Base-by-base conservation (phyloP, 2,113 vertebrate genomes). In the Sander vitreus region DNA sequence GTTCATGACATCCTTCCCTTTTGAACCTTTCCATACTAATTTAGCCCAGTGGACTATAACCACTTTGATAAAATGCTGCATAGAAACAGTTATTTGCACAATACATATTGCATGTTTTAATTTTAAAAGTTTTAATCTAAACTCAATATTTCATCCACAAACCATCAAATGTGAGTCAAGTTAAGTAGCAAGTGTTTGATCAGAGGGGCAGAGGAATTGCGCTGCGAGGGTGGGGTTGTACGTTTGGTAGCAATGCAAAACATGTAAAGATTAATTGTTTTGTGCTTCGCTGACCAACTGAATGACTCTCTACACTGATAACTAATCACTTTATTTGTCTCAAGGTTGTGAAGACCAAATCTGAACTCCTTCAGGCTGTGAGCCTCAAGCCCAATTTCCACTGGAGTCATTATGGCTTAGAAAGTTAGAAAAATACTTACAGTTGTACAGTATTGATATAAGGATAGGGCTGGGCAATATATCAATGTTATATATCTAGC, bases 251-350 rank as follows among this genome's bases (percentile, higher is more conserved):
- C 79, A 73, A 0, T 23, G 18, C 47, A 80, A 70, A 87, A 86
- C 50, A 73, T 85, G 82, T 78, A 73, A 69, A 33, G 30, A 83
- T 70, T 64, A 87, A 91, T 85, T 87, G 76, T 73, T 83, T 85
- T 81, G 67, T 63, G 83, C 80, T 81, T 79, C 71, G 6, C 53
- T 59, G 87, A 85, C 15, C 59, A 33, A 21, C 50, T 88, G 84
- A 83, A 51, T 51, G 50, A 80, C 48, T 70, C 48, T 64, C 30
- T 23, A 23, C 74, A 21, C 54, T 23, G 69, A 60, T 27, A 73
- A 59, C 43, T 77, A 67, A 80, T 66, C 53, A 43, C n/a, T 68
- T 47, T 11, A 51, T 43, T 43, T 43, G 62, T 50, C 18, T 70
- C 25, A 23, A 51, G 5, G 15, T 48, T 11, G 3, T 7, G 13